These are phyloP conservation scores for Scaptomyza polygonia DNA, from an alignment of 2,888 invertebrate genomes.

Conservation along the genomic window DNA sequence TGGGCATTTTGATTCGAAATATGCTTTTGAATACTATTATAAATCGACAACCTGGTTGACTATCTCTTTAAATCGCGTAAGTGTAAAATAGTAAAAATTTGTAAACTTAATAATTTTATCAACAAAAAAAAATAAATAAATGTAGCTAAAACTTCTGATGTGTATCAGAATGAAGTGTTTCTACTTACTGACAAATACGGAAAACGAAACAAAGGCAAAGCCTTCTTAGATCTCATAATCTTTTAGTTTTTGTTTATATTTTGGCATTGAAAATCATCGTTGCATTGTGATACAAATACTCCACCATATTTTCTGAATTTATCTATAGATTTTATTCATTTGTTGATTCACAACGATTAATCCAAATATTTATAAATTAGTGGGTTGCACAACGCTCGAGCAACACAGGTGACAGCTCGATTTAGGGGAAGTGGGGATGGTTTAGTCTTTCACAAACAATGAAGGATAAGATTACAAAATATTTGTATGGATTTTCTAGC, in stretches of 20 bases:
- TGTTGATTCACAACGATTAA: background rate
- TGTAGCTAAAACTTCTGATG: background rate
- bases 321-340: background rate
- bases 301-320: background rate
- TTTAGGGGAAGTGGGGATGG: background rate
- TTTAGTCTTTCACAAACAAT: slow-evolving; percentile 6
- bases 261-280: background rate
- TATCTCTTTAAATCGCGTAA: background rate
- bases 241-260: no score
- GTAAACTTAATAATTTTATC: background rate
- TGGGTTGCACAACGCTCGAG: slow-evolving; percentile 6
- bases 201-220: background rate
- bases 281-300: background rate
- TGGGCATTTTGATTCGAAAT: background rate
- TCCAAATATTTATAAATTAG: slow-evolving; percentile 28
- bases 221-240: background rate
- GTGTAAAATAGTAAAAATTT: background rate
- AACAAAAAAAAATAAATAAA: no score
- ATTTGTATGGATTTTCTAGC: slow-evolving; percentile 48
- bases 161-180: background rate
- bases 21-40: no score
- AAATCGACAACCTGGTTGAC: background rate
- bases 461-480: slow-evolving; percentile 56
- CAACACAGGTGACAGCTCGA: background rate
- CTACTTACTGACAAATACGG: background rate